phyloP scores from a whole-genome alignment of 2,797 vertebrate genomes.

The Sphaeramia orbicularis region DNA sequence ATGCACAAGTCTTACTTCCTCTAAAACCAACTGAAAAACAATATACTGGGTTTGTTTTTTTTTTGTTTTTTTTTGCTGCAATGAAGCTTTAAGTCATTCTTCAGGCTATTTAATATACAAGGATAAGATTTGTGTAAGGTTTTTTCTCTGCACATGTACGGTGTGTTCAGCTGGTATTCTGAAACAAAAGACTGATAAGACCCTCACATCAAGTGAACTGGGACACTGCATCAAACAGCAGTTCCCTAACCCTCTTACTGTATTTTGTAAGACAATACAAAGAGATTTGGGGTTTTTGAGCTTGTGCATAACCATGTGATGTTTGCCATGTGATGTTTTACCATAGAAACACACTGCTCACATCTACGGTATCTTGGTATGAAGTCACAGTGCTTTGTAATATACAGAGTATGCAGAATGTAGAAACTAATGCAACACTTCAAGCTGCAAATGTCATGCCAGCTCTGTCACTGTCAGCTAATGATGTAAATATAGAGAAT shows the following conservation, averaged over 20 bases:
- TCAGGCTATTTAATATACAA: no score
- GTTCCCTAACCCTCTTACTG: slow-evolving; percentile 48
- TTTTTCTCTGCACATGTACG: slow-evolving; percentile 3
- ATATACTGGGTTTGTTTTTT: no score
- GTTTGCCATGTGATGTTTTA: slow-evolving; percentile 30
- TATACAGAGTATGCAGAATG: not conserved
- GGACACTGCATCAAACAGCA: slow-evolving; percentile 48
- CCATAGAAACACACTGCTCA: slow-evolving; percentile 21
- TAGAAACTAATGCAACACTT: not conserved
- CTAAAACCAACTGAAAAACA: no score
- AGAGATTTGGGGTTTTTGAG: slow-evolving; percentile 28
- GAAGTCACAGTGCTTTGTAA: not conserved
- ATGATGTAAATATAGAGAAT: no score
- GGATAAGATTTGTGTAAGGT: not conserved
- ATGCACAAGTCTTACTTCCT: no score
- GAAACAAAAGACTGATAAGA: slow-evolving; percentile 27
- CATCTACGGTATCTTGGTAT: not conserved
- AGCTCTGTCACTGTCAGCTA: no score
- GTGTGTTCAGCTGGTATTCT: no score
- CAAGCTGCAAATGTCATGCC: not conserved
- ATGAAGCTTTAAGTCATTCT: no score
- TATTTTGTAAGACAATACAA: slow-evolving; percentile 28
- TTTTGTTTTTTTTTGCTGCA: no score
- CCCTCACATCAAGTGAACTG: slow-evolving; percentile 38
- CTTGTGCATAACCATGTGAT: slow-evolving; percentile 33